These are phyloP conservation scores for Osmoderma eremita DNA, from an alignment of 2,888 invertebrate genomes.

Conservation along the genomic window DNA sequence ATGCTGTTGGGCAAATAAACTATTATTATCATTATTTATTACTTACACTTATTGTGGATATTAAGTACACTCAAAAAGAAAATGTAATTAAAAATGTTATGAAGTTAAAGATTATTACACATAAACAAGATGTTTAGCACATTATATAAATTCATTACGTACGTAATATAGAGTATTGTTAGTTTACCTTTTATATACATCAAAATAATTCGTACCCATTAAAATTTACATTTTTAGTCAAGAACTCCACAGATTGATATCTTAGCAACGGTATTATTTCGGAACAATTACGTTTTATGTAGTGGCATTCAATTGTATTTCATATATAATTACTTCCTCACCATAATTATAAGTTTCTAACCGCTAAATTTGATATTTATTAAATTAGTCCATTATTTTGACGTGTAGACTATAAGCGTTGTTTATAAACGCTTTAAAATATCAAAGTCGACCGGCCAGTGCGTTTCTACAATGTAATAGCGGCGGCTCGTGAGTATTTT, in stretches of 20 bases:
- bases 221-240: conserved; percentile 22
- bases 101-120: no score
- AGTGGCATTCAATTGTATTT: neutral
- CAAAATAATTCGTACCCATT: neutral
- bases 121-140: conserved; percentile 23
- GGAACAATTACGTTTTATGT: neutral
- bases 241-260: neutral
- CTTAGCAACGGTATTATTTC: neutral
- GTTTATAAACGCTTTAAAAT: no score
- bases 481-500: no score
- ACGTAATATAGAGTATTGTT: neutral
- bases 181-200: conserved; percentile 7
- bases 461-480: no score
- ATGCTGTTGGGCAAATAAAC: no score
- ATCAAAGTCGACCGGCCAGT: no score
- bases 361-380: conserved; percentile 15
- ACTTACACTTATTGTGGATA: no score
- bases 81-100: no score
- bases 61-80: no score
- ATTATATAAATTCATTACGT: conserved; percentile 24
- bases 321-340: conserved; percentile 26
- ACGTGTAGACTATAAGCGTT: no score
- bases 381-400: conserved; percentile 16
- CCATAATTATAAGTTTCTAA: conserved; percentile 7
- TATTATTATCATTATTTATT: no score